Evolutionary conservation across 2,888 invertebrate species (phyloP).

Genomic region (Plebejus melissa): DNA sequence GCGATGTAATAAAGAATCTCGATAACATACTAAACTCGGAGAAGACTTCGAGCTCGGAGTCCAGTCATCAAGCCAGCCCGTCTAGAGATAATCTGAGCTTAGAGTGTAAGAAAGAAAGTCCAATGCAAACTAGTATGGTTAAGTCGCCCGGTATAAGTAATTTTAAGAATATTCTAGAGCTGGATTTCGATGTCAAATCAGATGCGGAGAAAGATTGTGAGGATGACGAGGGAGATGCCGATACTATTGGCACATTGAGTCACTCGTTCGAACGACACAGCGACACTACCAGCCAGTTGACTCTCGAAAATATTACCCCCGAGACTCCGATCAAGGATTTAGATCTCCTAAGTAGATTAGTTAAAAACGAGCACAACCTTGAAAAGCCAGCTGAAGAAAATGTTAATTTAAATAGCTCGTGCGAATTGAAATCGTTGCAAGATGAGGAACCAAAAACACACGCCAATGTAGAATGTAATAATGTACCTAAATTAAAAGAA

Average conservation of each 20-base stretch:
- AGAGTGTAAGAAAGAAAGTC: slow-evolving; percentile 70
- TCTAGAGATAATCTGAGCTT: slow-evolving; percentile 70
- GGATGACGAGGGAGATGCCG: slow-evolving; percentile 61
- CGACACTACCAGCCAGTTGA: slow-evolving; percentile 65
- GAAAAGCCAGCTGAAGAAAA: slow-evolving; percentile 37
- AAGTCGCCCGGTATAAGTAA: slow-evolving; percentile 71
- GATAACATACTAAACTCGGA: slow-evolving; percentile 81
- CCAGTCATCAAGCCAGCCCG: slow-evolving; percentile 77
- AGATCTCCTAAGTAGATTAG: slow-evolving; percentile 46
- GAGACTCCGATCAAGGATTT: slow-evolving; percentile 66
- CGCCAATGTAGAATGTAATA: slow-evolving; percentile 49
- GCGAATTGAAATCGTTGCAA: slow-evolving; percentile 44
- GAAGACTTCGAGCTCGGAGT: slow-evolving; percentile 79
- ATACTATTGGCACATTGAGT: slow-evolving; percentile 66
- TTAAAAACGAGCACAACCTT: slow-evolving; percentile 39
- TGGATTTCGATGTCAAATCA: slow-evolving; percentile 50
- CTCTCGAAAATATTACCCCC: slow-evolving; percentile 67
- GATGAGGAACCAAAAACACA: slow-evolving; percentile 48
- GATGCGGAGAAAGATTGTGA: slow-evolving; percentile 48
- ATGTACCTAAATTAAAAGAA: slow-evolving; percentile 64
- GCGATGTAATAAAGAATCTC: slow-evolving; percentile 81
- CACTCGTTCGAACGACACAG: slow-evolving; percentile 72
- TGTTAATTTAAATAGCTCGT: slow-evolving; percentile 43
- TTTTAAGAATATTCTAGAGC: slow-evolving; percentile 64
- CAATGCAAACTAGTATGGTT: slow-evolving; percentile 63